A percentile compares a stretch with the other conserved stretches of the same genome.
phyloP scores from a whole-genome alignment of 2,113 vertebrate genomes.

The Trogon surrucura region DNA sequence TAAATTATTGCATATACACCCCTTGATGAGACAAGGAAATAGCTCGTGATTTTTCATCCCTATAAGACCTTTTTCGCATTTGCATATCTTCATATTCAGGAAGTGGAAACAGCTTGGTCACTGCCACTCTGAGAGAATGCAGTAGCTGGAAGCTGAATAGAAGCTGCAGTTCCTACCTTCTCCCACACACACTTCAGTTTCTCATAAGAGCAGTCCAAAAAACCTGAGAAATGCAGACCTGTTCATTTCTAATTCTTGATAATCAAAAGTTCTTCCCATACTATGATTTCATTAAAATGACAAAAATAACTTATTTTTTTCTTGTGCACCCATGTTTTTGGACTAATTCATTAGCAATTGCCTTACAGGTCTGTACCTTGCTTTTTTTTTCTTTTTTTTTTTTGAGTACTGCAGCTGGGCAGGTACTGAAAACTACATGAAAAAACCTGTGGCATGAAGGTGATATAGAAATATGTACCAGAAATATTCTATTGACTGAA shows the following conservation, averaged over 20 bases:
- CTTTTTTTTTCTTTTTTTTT: background rate
- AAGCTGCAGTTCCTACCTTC: background rate
- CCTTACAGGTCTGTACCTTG: background rate
- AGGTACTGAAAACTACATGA: background rate
- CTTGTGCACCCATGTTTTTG: background rate
- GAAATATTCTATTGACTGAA: background rate
- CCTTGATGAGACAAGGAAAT: background rate
- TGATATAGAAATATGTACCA: background rate
- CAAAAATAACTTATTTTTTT: background rate
- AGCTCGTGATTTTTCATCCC: background rate
- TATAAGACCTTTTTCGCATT: background rate
- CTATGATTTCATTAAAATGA: background rate
- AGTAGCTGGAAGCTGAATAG: background rate
- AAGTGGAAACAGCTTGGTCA: background rate
- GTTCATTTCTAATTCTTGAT: background rate
- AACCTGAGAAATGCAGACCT: background rate
- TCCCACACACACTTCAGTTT: background rate
- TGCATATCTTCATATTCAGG: background rate
- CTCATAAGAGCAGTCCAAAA: background rate
- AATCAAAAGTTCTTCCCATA: background rate
- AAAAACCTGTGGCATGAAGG: background rate
- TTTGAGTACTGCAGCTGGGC: fast-evolving
- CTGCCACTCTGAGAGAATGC: background rate
- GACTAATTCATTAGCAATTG: background rate
- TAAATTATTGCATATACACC: background rate